phyloP scores from a whole-genome alignment of 1,140 invertebrate genomes.

The Gryon sp. region DNA sequence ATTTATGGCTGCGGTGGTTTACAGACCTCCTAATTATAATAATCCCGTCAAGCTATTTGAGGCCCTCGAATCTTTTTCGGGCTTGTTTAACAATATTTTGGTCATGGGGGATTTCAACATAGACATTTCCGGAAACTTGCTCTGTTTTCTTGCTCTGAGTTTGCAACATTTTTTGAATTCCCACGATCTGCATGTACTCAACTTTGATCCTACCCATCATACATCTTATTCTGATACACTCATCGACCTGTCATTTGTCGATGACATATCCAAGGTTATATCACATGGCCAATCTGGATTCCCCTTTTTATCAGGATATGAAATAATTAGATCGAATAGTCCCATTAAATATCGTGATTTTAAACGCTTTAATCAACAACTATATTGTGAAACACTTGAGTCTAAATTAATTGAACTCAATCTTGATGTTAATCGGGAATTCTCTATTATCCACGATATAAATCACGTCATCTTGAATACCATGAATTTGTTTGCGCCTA shows the following conservation, averaged over 20 bases:
- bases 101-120: background rate
- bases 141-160: background rate
- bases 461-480: too few species aligned
- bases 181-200: background rate
- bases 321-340: background rate
- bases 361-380: too few species aligned
- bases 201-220: background rate
- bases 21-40: background rate
- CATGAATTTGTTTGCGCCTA: too few species aligned
- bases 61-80: too few species aligned
- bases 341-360: too few species aligned
- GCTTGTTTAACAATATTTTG: background rate
- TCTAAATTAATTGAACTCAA: too few species aligned
- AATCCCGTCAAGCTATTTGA: too few species aligned
- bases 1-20: background rate
- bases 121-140: background rate
- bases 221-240: background rate
- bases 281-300: background rate
- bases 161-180: background rate
- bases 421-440: background rate
- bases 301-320: conserved; percentile 1
- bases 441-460: too few species aligned
- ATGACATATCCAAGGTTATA: background rate
- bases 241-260: conserved; percentile 2
- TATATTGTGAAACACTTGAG: too few species aligned